Base-by-base conservation (phyloP, 2,888 invertebrate genomes). In the Perizoma affinitatum region DNA sequence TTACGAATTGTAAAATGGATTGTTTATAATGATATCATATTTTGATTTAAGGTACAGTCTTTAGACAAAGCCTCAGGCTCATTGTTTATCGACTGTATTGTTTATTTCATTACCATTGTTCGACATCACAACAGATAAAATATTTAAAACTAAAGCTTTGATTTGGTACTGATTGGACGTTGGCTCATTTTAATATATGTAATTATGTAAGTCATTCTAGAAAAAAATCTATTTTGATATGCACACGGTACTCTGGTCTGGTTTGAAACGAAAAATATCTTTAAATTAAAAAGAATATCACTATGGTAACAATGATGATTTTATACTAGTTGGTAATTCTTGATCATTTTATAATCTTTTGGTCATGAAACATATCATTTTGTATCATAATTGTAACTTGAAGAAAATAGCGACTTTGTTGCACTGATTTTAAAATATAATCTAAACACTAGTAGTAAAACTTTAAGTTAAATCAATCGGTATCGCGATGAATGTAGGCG, bases 91-190 rank as follows among this genome's bases (percentile, higher is more conserved):
- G 56, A 69, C 69, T 65, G 66, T 67, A 72, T 71, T 68, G 44
- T 69, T 69, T 66, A 66, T 56, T 60, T 62, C 66, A 76, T 64
- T 69, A 66, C 68, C 65, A 78, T 75, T 75, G 71, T 74, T 78
- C 69, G 67, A 75, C 69, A 80, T 78, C 74, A 80, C 79, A 78
- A 80, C 75, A 72, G 69, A 71, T 48, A 58, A 22, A 43, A 33
- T 45, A 45, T 47, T 9, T 11, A 73, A 70, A 74, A 71, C 77
- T 88, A 89, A 91, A 91, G 91, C 91, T 92, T 90, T 91, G 91
- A 90, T 92, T 90, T 90, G 85, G 82, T 83, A 85, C 82, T 86
- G 89, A 87, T 87, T 85, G 85, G 81, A 85, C 82, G 87, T 84
- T 83, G 85, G 86, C 83, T 85, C 82, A 83, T 76, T 79, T 79